Percentiles rank a stretch among this genome's conserved stretches.
Conservation (phyloP, 2,797 vertebrate species). For the Crypturellus tataupa region DNA sequence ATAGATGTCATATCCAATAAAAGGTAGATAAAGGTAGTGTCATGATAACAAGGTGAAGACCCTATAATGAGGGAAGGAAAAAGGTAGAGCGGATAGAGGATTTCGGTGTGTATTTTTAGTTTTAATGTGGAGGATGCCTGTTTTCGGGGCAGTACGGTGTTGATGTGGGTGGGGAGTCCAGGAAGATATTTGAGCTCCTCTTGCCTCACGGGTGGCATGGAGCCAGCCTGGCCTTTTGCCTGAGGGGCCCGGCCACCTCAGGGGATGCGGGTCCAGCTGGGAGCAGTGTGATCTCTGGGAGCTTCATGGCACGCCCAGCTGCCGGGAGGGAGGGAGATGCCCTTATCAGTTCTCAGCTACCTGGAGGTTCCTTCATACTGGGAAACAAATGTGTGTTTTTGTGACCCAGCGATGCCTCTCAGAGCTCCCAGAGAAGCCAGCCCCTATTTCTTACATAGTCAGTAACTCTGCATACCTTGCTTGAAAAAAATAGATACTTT, state of each 20-base stretch:
- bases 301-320: fast-evolving
- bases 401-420: neutral
- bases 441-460: neutral
- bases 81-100: neutral
- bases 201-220: neutral
- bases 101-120: neutral
- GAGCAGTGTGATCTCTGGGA: neutral
- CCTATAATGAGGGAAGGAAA: neutral
- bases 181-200: neutral
- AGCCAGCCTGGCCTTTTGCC: fast-evolving
- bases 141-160: fast-evolving
- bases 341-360: neutral
- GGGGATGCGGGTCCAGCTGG: neutral
- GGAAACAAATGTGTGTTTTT: neutral
- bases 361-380: neutral
- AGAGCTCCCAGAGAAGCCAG: neutral
- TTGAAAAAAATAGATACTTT: neutral
- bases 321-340: neutral
- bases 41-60: neutral
- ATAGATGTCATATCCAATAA: conserved; percentile 44
- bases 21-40: conserved; percentile 51
- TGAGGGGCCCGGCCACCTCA: neutral
- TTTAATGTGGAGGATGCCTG: neutral
- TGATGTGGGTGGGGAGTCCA: neutral
- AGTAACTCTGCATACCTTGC: neutral